Percentiles rank a stretch among this genome's conserved stretches.
phyloP scores from a whole-genome alignment of 2,113 vertebrate genomes.

The Xenopus tropicalis region DNA sequence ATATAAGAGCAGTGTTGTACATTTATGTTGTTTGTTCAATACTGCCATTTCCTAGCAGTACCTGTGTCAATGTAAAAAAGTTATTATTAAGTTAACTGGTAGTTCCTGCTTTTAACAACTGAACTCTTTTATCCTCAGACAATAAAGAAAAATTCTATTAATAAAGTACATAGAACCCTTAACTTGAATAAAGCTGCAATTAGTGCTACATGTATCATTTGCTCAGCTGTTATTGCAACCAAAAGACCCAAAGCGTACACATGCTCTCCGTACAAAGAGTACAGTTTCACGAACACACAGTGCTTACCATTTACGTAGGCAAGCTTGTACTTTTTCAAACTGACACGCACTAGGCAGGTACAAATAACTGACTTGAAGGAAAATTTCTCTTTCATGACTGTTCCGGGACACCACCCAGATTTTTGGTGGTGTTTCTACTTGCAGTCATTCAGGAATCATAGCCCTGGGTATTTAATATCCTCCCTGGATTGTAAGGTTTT shows the following conservation, averaged over 20 bases:
- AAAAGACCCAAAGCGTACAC: constrained; percentile 1
- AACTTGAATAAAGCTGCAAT: neutral
- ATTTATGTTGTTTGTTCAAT: too few relatives aligned
- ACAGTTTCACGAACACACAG: neutral
- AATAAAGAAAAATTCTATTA: too few relatives aligned
- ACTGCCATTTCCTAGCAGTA: too few relatives aligned
- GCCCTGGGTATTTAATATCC: constrained; percentile 57
- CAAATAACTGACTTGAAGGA: constrained; percentile 42
- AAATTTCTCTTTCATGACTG: constrained; percentile 41
- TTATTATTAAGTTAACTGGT: too few relatives aligned
- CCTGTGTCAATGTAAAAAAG: too few relatives aligned
- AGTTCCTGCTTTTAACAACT: too few relatives aligned
- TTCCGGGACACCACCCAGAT: constrained; percentile 57
- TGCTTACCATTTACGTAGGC: neutral
- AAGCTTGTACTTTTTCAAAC: constrained; percentile 18
- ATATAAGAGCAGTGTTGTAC: too few relatives aligned
- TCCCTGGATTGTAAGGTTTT: constrained; percentile 41
- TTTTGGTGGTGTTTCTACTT: constrained; percentile 59
- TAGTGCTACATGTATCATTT: neutral
- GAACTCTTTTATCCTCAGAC: too few relatives aligned
- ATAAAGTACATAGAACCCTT: neutral
- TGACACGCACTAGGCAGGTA: constrained; percentile 3
- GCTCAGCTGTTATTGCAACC: constrained; percentile 5
- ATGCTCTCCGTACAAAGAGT: neutral
- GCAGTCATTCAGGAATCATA: constrained; percentile 49